Evolutionary conservation across 2,113 vertebrate genomes (phyloP).

Genomic region (Epinephelus fuscoguttatus): DNA sequence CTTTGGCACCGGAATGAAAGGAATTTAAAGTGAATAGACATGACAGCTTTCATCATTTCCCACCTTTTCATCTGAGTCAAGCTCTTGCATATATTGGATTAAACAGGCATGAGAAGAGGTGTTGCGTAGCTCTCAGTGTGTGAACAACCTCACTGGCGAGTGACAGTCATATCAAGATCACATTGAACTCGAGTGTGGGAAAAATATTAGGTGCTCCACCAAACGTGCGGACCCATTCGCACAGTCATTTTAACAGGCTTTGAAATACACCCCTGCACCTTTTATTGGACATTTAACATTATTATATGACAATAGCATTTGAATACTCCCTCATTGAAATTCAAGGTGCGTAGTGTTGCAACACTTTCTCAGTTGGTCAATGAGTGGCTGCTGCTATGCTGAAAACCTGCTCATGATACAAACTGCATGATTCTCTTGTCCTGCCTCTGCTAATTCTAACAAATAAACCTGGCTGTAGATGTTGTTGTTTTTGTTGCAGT

Average conservation of each 20-base stretch:
- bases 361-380: slow-evolving; percentile 49
- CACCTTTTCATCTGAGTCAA: slow-evolving; percentile 74
- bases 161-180: slow-evolving; percentile 52
- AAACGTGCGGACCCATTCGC: slow-evolving; percentile 32
- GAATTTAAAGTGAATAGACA: slow-evolving; percentile 71
- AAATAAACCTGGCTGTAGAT: slow-evolving; percentile 40
- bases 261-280: slow-evolving; percentile 27
- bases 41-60: slow-evolving; percentile 71
- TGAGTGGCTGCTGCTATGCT: slow-evolving; percentile 44
- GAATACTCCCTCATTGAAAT: slow-evolving; percentile 39
- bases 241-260: slow-evolving; percentile 45
- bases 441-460: slow-evolving; percentile 40
- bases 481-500: slow-evolving; percentile 34
- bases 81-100: slow-evolving; percentile 65
- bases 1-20: slow-evolving; percentile 75
- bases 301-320: slow-evolving; percentile 16
- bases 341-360: slow-evolving; percentile 53
- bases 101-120: slow-evolving; percentile 65
- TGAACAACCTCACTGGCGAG: slow-evolving; percentile 18
- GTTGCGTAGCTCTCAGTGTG: slow-evolving; percentile 47
- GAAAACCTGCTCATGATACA: slow-evolving; percentile 51
- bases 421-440: slow-evolving; percentile 51
- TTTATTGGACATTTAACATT: slow-evolving; percentile 44
- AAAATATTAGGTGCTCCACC: slow-evolving; percentile 48
- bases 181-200: slow-evolving; percentile 50